These are phyloP conservation scores for Coregonus ussuriensis DNA, from an alignment of 2,797 vertebrate species.

Conservation along the genomic window DNA sequence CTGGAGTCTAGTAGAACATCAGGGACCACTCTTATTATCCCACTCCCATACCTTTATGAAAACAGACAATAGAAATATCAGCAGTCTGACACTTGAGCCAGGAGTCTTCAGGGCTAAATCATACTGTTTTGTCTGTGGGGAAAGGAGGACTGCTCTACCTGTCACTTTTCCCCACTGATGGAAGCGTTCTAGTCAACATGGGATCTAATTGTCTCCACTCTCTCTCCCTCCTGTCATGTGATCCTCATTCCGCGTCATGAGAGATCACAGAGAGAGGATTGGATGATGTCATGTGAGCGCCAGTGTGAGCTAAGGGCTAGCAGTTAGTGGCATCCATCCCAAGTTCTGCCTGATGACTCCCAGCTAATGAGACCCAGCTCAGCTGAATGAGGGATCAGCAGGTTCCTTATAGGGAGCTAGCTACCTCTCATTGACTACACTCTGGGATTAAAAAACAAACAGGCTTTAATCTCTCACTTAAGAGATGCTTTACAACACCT, in stretches of 20 bases:
- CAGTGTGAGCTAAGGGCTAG: background rate
- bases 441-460: background rate
- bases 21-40: background rate
- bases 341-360: background rate
- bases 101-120: background rate
- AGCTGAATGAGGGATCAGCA: conserved; percentile 5
- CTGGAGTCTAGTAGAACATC: background rate
- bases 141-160: background rate
- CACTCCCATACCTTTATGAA: background rate
- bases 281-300: conserved; percentile 28
- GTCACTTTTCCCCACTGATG: background rate
- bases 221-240: conserved; percentile 11
- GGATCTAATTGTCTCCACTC: conserved; percentile 18
- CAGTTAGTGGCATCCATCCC: background rate
- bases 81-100: background rate
- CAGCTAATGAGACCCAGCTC: background rate
- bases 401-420: conserved; percentile 9
- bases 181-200: conserved; percentile 9
- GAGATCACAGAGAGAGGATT: conserved; percentile 21
- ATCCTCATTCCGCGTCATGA: conserved; percentile 15
- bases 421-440: background rate
- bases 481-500: background rate
- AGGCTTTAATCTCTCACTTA: conserved; percentile 3
- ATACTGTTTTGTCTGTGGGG: background rate
- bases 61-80: background rate